Evolutionary conservation across 2,797 vertebrate species (phyloP).

Genomic region (Acanthopagrus latus): DNA sequence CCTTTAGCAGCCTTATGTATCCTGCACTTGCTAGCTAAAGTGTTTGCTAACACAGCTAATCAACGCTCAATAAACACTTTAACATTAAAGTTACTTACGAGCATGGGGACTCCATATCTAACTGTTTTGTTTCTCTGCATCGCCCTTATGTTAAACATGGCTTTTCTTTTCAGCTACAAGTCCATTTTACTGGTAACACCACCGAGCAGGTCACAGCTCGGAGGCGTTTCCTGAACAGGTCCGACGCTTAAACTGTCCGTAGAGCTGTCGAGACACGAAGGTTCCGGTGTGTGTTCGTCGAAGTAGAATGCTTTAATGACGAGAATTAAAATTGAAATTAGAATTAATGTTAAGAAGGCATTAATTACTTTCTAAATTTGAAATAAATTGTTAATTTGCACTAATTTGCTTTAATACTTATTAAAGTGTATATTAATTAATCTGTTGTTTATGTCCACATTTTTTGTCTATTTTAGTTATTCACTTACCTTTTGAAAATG

Average conservation of each 20-base stretch:
- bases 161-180: background rate
- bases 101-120: constrained; percentile 85
- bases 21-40: background rate
- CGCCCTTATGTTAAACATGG: constrained; percentile 71
- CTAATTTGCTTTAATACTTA: too few species aligned
- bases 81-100: constrained; percentile 69
- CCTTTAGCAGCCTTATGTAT: background rate
- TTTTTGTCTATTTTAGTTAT: too few species aligned
- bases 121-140: constrained; percentile 76
- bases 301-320: too few species aligned
- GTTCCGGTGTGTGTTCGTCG: constrained; percentile 41
- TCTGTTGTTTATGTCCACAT: too few species aligned
- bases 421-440: too few species aligned
- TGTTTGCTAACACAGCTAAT: background rate
- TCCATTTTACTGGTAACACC: constrained; percentile 28
- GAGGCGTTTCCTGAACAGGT: constrained; percentile 33
- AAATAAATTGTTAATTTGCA: too few species aligned
- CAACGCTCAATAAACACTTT: background rate
- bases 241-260: constrained; percentile 47
- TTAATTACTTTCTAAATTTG: too few species aligned
- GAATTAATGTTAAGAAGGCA: background rate
- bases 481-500: too few species aligned
- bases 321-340: too few species aligned
- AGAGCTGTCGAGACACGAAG: accelerated
- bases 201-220: constrained; percentile 42